phyloP scores from a whole-genome alignment of 92 coral and sea anemone genomes.

The Montipora capitata region DNA sequence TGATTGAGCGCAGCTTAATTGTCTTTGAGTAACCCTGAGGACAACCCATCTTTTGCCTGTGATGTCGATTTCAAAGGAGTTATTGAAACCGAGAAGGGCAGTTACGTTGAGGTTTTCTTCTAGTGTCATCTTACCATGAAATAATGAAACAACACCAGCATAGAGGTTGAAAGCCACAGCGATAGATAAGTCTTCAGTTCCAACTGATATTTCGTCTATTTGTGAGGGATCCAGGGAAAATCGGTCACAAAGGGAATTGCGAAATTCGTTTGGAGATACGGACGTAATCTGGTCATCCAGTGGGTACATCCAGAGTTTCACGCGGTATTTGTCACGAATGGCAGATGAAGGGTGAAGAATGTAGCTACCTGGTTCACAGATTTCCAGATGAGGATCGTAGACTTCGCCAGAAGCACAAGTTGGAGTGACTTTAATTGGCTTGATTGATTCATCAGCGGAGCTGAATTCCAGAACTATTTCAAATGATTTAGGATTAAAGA shows the following conservation, averaged over 20 bases:
- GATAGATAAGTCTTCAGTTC: conserved; percentile 37
- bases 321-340: conserved; percentile 79
- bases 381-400: conserved; percentile 81
- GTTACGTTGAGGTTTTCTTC: conserved; percentile 7
- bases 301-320: conserved; percentile 82
- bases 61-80: conserved; percentile 63
- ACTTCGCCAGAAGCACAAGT: conserved; percentile 33
- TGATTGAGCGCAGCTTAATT: conserved; percentile 68
- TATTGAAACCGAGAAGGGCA: conserved; percentile 65
- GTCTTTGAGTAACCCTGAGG: conserved; percentile 73
- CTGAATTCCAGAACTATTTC: conserved; percentile 73
- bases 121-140: neutral
- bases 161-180: conserved; percentile 65
- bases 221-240: conserved; percentile 58
- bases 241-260: conserved; percentile 38
- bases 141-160: conserved; percentile 25
- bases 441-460: too few species aligned
- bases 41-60: conserved; percentile 70
- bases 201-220: conserved; percentile 36
- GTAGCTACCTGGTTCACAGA: conserved; percentile 54
- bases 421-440: neutral
- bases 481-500: conserved; percentile 85
- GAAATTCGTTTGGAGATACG: conserved; percentile 56
- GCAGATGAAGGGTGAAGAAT: conserved; percentile 65
- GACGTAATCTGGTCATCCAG: conserved; percentile 30